A percentile compares a stretch with the other conserved stretches of the same genome.
These are phyloP conservation scores for Pseudochaenichthys georgianus DNA, from an alignment of 2,797 vertebrate species.

Conservation along the genomic window DNA sequence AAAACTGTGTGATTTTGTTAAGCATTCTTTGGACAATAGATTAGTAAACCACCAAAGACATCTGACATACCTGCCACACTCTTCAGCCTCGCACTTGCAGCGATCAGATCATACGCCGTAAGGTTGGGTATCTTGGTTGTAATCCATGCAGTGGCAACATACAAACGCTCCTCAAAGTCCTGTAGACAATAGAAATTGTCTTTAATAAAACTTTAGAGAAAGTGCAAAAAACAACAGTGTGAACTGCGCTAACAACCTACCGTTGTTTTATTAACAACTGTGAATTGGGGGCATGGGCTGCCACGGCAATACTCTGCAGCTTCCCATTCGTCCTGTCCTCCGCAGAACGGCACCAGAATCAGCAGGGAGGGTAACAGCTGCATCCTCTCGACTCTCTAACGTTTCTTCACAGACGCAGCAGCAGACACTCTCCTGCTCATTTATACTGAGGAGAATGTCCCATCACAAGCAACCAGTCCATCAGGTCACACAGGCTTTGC, in stretches of 20 bases:
- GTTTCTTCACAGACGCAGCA: not conserved
- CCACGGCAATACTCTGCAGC: slow-evolving; percentile 23
- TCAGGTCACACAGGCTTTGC: slow-evolving; percentile 22
- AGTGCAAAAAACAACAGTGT: not conserved
- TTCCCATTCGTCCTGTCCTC: not conserved
- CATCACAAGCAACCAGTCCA: not conserved
- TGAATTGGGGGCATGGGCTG: slow-evolving; percentile 44
- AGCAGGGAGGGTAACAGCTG: not conserved
- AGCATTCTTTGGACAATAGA: too few relatives aligned
- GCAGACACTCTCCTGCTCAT: not conserved
- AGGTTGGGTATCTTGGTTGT: slow-evolving; percentile 12
- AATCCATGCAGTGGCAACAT: slow-evolving; percentile 62
- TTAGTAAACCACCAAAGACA: too few relatives aligned
- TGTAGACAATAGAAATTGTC: slow-evolving; percentile 8
- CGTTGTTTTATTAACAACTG: not conserved
- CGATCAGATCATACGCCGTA: rapidly evolving
- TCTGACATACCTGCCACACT: slow-evolving; percentile 48
- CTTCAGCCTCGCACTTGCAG: slow-evolving; percentile 52
- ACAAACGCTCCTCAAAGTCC: slow-evolving; percentile 55
- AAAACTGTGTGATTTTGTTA: too few relatives aligned
- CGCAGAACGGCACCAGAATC: not conserved
- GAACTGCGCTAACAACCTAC: slow-evolving; percentile 33
- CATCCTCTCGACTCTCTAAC: slow-evolving; percentile 24
- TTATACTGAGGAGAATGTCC: not conserved
- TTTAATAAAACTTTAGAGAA: not conserved